Conservation (phyloP, 1,140 invertebrate species). For the Bombus soroeensis region DNA sequence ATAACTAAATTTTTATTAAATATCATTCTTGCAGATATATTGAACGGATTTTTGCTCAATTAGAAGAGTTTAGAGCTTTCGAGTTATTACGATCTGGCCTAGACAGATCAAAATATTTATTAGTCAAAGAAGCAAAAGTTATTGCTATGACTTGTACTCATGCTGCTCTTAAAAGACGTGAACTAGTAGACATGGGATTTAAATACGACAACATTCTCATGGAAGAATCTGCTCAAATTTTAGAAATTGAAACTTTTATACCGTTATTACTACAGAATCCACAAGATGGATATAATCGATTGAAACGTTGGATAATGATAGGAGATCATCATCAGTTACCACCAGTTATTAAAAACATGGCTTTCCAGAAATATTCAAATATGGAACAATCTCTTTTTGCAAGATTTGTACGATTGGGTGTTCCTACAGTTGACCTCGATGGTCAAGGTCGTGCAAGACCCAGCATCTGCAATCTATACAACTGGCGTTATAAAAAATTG, state of each 20-base stretch:
- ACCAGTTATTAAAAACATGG: conserved; percentile 99
- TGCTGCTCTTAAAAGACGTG: conserved; percentile 97
- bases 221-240: conserved; percentile 99
- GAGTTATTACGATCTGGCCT: conserved; percentile 97
- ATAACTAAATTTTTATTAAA: conserved; percentile 19
- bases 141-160: conserved; percentile 99
- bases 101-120: conserved; percentile 97
- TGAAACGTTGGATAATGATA: conserved; percentile 99
- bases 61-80: conserved; percentile 99
- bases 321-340: conserved; percentile 99
- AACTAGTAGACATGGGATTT: conserved; percentile 97
- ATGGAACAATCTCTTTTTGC: conserved; percentile 99
- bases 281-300: conserved; percentile 95
- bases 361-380: conserved; percentile 99
- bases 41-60: conserved; percentile 96
- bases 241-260: conserved; percentile 99
- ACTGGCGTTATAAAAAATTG: conserved; percentile 98
- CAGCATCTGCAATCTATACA: conserved; percentile 97
- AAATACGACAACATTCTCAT: conserved; percentile 99
- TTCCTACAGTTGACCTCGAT: conserved; percentile 98
- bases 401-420: conserved; percentile 96
- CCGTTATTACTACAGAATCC: conserved; percentile 98
- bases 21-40: conserved; percentile 88
- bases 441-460: conserved; percentile 97
- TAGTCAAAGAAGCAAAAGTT: conserved; percentile 99